Evolutionary conservation across 2,113 vertebrate species (phyloP), one percentile per base, ranked within the genome.

Genomic region (Daphoenositta chrysoptera): DNA sequence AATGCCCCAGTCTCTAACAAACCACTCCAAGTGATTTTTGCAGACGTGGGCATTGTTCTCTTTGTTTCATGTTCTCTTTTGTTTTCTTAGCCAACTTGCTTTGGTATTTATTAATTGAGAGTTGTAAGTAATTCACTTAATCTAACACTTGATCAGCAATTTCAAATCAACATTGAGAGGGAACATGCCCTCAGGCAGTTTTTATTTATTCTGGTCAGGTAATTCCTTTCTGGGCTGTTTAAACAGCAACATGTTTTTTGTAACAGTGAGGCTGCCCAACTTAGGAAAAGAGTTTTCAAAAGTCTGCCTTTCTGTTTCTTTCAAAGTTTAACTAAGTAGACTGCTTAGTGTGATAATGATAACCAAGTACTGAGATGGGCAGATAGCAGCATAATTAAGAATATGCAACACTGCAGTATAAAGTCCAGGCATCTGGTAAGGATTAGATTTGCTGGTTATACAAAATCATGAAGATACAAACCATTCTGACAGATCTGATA

Each of bases 91-190:
- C 53, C 70, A 81, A 56, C 65, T 89, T 81, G 39, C 72, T 93
- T 95, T 90, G 90, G 83, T 95, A 86, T 94, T 94, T 93, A 95
- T 95, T 97, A 97, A 94, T 96, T 94, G 85, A 90, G 83, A 94
- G 56, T 81, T 83, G 86, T 93, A 95, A 95, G 73, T 89, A 71
- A 89, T 78, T 86, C 53, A 78, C 71, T 94, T 96, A 96, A 96
- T 97, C 96, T 95, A 87, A 53, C 86, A 68, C 72, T 95, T 68
- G 76, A 94, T 96, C 94, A 97, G 95, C 79, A 90, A 78, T 90
- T 94, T 96, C 31, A 78, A 73, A 90, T 75, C 83, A 78, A 70
- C 68, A 16, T 81, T 64, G 51, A 68, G 92, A 90, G 22, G 88
- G 85, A 96, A 92, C 76, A 45, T 92, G 71, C 53, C 96, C 88